Base-by-base conservation (phyloP, 2,113 vertebrate species). In the Thymallus thymallus region DNA sequence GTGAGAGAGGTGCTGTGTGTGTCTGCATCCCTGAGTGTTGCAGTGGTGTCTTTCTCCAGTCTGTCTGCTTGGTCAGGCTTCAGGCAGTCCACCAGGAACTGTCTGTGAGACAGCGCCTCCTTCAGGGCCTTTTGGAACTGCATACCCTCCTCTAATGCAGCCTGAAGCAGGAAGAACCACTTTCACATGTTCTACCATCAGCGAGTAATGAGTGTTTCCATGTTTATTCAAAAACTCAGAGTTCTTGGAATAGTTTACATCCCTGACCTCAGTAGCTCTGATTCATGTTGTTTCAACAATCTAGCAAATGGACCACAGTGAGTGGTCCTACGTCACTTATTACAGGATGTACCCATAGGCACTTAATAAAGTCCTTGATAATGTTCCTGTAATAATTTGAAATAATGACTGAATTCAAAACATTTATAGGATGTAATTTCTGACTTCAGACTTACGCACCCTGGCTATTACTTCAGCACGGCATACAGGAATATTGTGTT, bases 61-160 rank as follows among this genome's bases (percentile, higher is more conserved):
- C 82, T 85, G 3, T 85, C 83, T 26, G 84, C 73, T 63, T 88
- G 56, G 1, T 79, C 88, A 0, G 80, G 69, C 13, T 75, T 85
- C 69, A 94, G 69, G 58, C 86, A 91, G 72, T 86, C 90, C 7
- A 10, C 76, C 9, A 93, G 84, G 72, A 93, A 88, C 51, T 84
- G 68, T 26, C 76, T 72, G 71, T 91, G 86, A 1, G 89, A 90
- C 23, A 93, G 87, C 0, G 76, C 90, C 71, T 88, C 90, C 70
- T 60, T 85, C 62, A 94, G 89, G 78, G 32, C 68, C 4, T 32
- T 20, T 24, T 70, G 68, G 30, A 91, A 66, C 72, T 56, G 80
- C 56, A 84, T 83, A 78, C 88, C 90, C 79, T 90, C 88, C 0
- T 90, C 83, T 45, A 90, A 64, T 7, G 65, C 29, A 12, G 22